Percentiles rank a stretch among this genome's conserved stretches.
These are phyloP conservation scores for Creontiades dilutus DNA, from an alignment of 2,888 invertebrate species.

Conservation along the genomic window DNA sequence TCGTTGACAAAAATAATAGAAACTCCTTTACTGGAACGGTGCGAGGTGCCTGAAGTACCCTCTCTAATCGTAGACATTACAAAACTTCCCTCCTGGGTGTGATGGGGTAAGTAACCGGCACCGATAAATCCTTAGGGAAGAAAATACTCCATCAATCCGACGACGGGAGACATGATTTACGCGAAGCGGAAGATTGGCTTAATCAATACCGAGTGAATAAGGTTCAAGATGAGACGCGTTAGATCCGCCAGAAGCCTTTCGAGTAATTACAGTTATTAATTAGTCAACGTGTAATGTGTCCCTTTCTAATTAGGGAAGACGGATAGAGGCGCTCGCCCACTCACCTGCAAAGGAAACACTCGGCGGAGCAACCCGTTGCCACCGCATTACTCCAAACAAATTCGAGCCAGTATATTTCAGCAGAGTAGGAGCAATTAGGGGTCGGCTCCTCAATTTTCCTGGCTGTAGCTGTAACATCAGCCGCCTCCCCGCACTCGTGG, in stretches of 20 bases:
- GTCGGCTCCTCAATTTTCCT: background rate
- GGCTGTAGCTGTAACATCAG: background rate
- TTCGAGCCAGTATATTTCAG: conserved; percentile 46
- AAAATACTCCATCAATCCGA: background rate
- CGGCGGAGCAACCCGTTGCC: background rate
- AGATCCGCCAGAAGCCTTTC: background rate
- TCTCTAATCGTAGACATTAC: too few relatives aligned
- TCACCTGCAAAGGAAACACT: background rate
- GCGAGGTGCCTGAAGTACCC: too few relatives aligned
- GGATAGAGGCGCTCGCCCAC: conserved; percentile 38
- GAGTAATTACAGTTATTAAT: conserved; percentile 51
- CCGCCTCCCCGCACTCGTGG: background rate
- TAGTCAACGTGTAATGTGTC: conserved; percentile 44
- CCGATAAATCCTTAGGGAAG: background rate
- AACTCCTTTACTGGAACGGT: too few relatives aligned
- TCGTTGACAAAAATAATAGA: too few relatives aligned
- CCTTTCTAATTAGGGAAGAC: conserved; percentile 46
- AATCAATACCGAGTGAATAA: conserved; percentile 14
- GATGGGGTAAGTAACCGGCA: background rate
- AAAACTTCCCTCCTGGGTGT: too few relatives aligned
- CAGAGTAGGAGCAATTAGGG: conserved; percentile 23
- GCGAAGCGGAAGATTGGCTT: background rate
- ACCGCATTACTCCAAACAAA: conserved; percentile 41
- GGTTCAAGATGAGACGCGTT: background rate
- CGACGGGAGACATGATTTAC: background rate